phyloP scores from a whole-genome alignment of 2,113 vertebrate genomes.

The Planiliza haematocheilus region DNA sequence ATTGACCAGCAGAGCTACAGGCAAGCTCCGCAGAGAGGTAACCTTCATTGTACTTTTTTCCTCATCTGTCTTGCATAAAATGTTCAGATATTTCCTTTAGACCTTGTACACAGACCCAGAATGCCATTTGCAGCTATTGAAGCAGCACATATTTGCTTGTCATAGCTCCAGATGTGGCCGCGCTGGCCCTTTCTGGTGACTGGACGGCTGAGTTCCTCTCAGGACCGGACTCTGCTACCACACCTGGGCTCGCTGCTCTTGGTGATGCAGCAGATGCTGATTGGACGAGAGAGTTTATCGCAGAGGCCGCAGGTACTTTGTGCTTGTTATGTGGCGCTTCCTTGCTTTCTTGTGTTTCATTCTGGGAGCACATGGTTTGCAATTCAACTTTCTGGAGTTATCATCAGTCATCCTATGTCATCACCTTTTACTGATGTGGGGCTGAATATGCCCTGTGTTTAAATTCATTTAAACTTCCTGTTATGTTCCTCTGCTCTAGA shows the following conservation, averaged over 20 bases:
- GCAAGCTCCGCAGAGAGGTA: constrained; percentile 96
- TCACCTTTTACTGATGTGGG: constrained; percentile 9
- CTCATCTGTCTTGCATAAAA: not conserved
- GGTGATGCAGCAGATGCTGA: constrained; percentile 90
- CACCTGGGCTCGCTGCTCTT: constrained; percentile 80
- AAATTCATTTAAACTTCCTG: not conserved
- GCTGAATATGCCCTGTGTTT: not conserved
- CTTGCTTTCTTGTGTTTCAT: constrained; percentile 4
- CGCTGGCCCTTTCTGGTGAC: constrained; percentile 93
- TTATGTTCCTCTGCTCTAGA: constrained; percentile 77
- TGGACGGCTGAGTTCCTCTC: constrained; percentile 95
- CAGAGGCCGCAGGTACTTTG: constrained; percentile 91
- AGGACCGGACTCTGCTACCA: constrained; percentile 82
- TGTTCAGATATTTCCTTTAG: not conserved
- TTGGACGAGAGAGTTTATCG: constrained; percentile 97
- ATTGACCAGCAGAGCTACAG: constrained; percentile 96
- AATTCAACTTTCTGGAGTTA: not conserved
- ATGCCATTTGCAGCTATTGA: not conserved
- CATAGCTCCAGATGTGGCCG: constrained; percentile 95
- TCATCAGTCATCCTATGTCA: constrained; percentile 27
- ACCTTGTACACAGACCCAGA: no score
- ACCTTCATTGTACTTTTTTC: not conserved
- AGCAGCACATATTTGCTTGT: not conserved
- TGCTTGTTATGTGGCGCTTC: constrained; percentile 15
- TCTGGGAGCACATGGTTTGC: not conserved